A percentile compares a stretch with the other conserved stretches of the same genome.
Conservation (phyloP, 2,888 invertebrate species). For the Eupithecia centaureata region DNA sequence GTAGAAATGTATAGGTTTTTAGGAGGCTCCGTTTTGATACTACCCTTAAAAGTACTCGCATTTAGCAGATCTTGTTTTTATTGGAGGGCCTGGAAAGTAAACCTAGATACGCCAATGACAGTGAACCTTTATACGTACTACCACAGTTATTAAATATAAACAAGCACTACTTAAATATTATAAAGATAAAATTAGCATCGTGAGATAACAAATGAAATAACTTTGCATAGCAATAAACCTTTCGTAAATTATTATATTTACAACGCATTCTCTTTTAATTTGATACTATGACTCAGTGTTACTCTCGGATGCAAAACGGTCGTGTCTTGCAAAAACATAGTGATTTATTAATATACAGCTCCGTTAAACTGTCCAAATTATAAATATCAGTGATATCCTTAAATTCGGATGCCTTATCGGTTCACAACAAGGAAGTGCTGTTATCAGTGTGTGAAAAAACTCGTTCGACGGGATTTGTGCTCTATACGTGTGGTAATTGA, state of each 20-base stretch:
- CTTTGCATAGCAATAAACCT: not conserved
- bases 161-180: not conserved
- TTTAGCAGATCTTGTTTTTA: no score
- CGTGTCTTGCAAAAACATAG: not conserved
- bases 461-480: slow-evolving; percentile 10
- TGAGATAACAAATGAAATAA: slow-evolving; percentile 3
- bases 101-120: no score
- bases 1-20: no score
- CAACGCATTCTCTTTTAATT: not conserved
- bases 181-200: not conserved
- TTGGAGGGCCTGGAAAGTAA: no score
- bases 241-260: not conserved
- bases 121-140: not conserved
- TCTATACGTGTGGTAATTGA: slow-evolving; percentile 20
- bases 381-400: not conserved
- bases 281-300: not conserved
- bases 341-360: not conserved
- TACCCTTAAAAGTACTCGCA: no score
- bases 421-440: slow-evolving; percentile 2
- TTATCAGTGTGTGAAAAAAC: slow-evolving; percentile 30
- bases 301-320: not conserved
- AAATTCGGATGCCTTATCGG: not conserved
- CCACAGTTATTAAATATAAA: not conserved
- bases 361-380: not conserved
- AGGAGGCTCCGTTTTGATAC: no score